Percentiles rank a stretch among this genome's conserved stretches.
Evolutionary conservation across 2,888 invertebrate species (phyloP).

Genomic region (Nomada flava): DNA sequence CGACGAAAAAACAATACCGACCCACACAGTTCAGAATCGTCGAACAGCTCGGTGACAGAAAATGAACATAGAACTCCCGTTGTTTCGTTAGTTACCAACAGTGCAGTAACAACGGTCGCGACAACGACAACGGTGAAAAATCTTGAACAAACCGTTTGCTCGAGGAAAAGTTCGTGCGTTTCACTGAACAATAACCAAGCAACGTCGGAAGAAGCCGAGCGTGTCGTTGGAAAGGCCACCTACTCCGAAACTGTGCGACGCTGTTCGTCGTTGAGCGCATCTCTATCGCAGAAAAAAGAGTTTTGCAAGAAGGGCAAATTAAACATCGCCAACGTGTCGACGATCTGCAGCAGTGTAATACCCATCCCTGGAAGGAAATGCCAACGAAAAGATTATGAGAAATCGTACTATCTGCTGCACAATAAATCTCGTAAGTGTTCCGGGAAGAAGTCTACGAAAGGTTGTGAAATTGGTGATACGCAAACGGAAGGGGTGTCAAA

Average conservation of each 20-base stretch:
- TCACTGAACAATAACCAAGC: constrained; percentile 24
- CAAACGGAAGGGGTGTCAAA: constrained; percentile 47
- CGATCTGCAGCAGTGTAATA: constrained; percentile 52
- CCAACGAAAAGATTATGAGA: constrained; percentile 71
- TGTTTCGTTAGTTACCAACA: constrained; percentile 48
- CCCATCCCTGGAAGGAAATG: constrained; percentile 67
- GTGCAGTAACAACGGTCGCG: constrained; percentile 30
- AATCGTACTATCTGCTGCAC: constrained; percentile 65
- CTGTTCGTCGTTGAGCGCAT: constrained; percentile 52
- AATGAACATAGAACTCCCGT: constrained; percentile 56
- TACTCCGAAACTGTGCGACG: constrained; percentile 79
- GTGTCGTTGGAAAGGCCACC: constrained; percentile 73
- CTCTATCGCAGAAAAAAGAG: constrained; percentile 65
- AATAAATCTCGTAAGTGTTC: constrained; percentile 67
- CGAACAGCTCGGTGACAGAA: constrained; percentile 69
- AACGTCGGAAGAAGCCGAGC: constrained; percentile 54
- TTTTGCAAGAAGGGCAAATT: constrained; percentile 51
- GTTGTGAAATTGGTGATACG: constrained; percentile 25
- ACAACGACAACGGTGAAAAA: constrained; percentile 45
- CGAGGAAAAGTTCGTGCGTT: constrained; percentile 24
- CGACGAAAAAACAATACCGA: constrained; percentile 55
- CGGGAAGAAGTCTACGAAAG: constrained; percentile 45
- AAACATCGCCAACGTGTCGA: constrained; percentile 36
- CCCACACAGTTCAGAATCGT: constrained; percentile 67
- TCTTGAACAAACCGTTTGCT: constrained; percentile 41